Conservation (phyloP, 2,888 invertebrate species). For the Brachyptera risi region DNA sequence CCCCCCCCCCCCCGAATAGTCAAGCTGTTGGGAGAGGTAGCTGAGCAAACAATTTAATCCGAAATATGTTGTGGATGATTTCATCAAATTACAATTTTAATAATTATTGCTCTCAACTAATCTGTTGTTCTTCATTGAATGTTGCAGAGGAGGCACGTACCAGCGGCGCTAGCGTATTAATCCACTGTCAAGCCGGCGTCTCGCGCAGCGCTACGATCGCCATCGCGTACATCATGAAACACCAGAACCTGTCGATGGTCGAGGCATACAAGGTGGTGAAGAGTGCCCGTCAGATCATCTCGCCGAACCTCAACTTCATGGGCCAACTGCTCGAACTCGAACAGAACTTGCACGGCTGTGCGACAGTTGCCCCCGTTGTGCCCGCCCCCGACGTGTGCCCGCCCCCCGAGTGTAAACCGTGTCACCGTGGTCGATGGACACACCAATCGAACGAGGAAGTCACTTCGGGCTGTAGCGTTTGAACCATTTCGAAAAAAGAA, state of each 20-base stretch:
- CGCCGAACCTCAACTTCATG: constrained; percentile 93
- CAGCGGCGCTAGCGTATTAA: constrained; percentile 69
- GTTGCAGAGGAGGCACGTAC: constrained; percentile 67
- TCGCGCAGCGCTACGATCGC: constrained; percentile 92
- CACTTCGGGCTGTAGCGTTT: constrained; percentile 54
- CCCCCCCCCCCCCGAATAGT: too few species aligned
- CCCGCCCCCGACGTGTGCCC: constrained; percentile 19
- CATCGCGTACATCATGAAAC: constrained; percentile 92
- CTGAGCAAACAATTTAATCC: too few species aligned
- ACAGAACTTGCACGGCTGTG: constrained; percentile 53
- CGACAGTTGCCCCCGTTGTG: not conserved
- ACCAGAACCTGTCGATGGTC: constrained; percentile 73
- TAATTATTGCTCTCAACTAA: constrained; percentile 5
- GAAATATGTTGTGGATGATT: too few species aligned
- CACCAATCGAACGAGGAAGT: constrained; percentile 52
- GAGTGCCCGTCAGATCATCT: constrained; percentile 80
- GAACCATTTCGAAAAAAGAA: too few species aligned
- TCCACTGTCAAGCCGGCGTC: constrained; percentile 94
- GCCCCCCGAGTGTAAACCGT: constrained; percentile 40
- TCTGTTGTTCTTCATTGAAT: constrained; percentile 34
- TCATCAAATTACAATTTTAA: too few species aligned
- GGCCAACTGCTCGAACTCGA: constrained; percentile 83
- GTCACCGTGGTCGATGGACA: constrained; percentile 51
- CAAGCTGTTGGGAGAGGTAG: too few species aligned
- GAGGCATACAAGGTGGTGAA: constrained; percentile 88